Base-by-base conservation (phyloP, 1,140 invertebrate genomes). In the Lordiphosa mommai region DNA sequence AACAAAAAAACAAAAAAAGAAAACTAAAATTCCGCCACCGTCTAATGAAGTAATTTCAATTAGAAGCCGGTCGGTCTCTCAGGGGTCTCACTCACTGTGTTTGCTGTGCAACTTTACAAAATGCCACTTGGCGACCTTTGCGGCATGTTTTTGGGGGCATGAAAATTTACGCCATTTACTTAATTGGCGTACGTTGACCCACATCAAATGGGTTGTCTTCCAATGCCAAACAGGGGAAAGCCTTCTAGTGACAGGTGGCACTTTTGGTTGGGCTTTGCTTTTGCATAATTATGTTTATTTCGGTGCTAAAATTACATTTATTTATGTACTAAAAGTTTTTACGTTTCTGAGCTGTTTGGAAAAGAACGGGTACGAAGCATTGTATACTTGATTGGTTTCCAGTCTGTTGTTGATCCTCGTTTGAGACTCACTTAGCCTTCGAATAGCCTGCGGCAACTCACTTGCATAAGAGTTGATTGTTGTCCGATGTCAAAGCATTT, bases 31-130 rank as follows among this genome's bases (percentile, higher is more conserved):
- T 53, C 29, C 36, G 30, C 59, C 50, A 49, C 27, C 47, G 46
- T 34, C 64, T 79, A 79, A 79, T 79, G 70, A 82, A 79, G 74
- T 82, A 74, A 79, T 79, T 82, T 77, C 59, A 57, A 61, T 66
- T 82, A 65, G 51, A 32, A 44, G 63, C 36, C 10, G 1, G n/a
- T 46, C 23, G 9, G 20, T 32, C n/a, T 46, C 14, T 46, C 20
- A 6, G 4, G 20, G 20, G 20, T 23, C 20, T 5, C 20, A 23
- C 20, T 23, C 17, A 20, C 3, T 23, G 20, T 23, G 20, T 23
- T 46, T 17, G 14, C 12, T 9, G 27, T 46, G 13, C 4, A 17
- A 17, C 29, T 30, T 9, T 4, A 14, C 3, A 30, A 6, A 9
- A n/a, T 53, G 9, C 6, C n/a, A 14, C 8, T 17, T 37, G 13